A percentile compares a stretch with the other conserved stretches of the same genome.
Conservation (phyloP, 2,797 vertebrate species). For the Lagorchestes hirsutus region DNA sequence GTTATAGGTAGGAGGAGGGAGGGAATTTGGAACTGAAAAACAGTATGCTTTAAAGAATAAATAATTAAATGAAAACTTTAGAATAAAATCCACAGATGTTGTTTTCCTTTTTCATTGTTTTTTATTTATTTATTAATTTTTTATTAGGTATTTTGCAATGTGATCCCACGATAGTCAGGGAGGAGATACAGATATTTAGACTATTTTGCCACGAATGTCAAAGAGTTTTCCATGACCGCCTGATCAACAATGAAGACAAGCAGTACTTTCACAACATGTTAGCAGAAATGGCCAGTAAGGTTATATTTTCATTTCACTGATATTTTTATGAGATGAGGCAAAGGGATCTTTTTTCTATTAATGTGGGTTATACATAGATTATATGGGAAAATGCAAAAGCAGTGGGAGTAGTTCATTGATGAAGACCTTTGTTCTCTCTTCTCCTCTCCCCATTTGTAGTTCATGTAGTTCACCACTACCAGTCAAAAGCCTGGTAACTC, state of each 20-base stretch:
- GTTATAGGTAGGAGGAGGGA: neutral
- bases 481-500: neutral
- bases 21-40: neutral
- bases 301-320: constrained; percentile 28
- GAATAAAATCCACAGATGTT: neutral
- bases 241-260: constrained; percentile 92
- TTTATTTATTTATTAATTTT: neutral
- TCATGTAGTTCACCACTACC: neutral
- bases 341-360: constrained; percentile 45
- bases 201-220: constrained; percentile 93
- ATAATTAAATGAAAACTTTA: constrained; percentile 28
- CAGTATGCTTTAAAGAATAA: neutral
- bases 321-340: neutral
- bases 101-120: neutral
- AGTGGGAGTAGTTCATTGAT: constrained; percentile 14
- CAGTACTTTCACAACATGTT: constrained; percentile 90
- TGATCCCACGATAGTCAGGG: constrained; percentile 87
- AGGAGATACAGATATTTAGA: constrained; percentile 90
- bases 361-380: constrained; percentile 19
- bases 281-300: constrained; percentile 91
- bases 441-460: neutral
- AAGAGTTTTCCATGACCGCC: constrained; percentile 91
- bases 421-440: neutral
- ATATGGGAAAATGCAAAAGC: constrained; percentile 13
- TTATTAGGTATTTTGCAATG: constrained; percentile 89